Evolutionary conservation across 2,888 invertebrate genomes (phyloP).

Genomic region (Epicampocera succincta): DNA sequence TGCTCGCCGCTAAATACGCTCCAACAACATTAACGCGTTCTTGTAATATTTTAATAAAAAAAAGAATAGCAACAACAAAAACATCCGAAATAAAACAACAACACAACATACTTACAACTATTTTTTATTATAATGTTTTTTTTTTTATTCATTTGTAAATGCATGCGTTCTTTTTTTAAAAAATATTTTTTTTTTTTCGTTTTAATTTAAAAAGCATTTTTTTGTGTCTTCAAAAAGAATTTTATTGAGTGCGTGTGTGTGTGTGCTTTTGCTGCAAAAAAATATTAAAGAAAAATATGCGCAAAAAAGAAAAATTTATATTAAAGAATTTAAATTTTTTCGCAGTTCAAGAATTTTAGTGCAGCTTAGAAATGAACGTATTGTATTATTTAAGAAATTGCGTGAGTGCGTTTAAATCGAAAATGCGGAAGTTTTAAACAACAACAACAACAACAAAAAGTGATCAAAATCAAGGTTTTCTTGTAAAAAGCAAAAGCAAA

Average conservation of each 20-base stretch:
- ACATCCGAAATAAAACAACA: conserved; percentile 30
- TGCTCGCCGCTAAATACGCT: conserved; percentile 70
- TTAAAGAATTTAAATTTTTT: not conserved
- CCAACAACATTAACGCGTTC: conserved; percentile 69
- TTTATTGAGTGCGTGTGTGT: conserved; percentile 17
- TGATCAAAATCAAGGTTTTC: conserved; percentile 45
- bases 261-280: conserved; percentile 15
- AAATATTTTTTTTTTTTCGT: conserved; percentile 7
- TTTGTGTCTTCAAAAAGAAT: not conserved
- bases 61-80: conserved; percentile 36
- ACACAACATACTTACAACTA: conserved; percentile 28
- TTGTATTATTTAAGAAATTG: conserved; percentile 24
- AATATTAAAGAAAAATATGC: not conserved
- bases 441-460: too few relatives aligned
- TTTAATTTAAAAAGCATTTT: conserved; percentile 6
- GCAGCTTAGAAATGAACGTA: not conserved
- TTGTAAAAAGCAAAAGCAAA: not conserved
- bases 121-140: conserved; percentile 18
- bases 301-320: not conserved
- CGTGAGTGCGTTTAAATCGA: conserved; percentile 52
- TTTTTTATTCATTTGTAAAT: conserved; percentile 47
- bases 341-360: not conserved
- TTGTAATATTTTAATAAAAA: conserved; percentile 60
- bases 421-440: conserved; percentile 56
- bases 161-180: conserved; percentile 44